phyloP scores from a whole-genome alignment of 2,888 invertebrate genomes.

The Melolontha melolontha region DNA sequence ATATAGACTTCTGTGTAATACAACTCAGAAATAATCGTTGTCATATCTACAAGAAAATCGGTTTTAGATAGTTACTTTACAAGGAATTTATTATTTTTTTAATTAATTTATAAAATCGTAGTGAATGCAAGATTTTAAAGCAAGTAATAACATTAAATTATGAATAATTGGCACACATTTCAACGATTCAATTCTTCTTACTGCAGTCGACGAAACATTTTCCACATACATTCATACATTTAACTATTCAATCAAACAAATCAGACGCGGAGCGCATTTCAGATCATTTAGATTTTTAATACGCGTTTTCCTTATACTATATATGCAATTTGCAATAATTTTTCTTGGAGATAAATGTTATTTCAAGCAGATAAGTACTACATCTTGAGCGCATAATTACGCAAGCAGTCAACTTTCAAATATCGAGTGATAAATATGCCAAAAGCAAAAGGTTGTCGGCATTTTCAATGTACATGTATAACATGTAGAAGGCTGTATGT shows the following conservation, averaged over 20 bases:
- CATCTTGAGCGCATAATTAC: conserved; percentile 26
- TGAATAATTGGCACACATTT: too few species aligned
- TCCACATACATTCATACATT: too few species aligned
- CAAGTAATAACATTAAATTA: too few species aligned
- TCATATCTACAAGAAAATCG: too few species aligned
- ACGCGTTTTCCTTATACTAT: conserved; percentile 7
- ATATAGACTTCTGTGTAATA: too few species aligned
- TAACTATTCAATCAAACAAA: conserved; percentile 15
- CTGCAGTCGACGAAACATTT: too few species aligned
- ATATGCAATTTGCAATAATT: conserved; percentile 25
- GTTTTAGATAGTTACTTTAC: too few species aligned
- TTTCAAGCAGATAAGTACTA: conserved; percentile 4
- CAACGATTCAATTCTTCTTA: too few species aligned
- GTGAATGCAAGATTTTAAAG: too few species aligned
- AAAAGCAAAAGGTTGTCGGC: conserved; percentile 21
- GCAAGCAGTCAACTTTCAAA: conserved; percentile 13
- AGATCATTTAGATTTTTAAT: conserved; percentile 17
- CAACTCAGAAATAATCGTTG: too few species aligned
- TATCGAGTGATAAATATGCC: conserved; percentile 32
- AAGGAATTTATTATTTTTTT: too few species aligned
- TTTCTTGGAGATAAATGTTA: conserved; percentile 23
- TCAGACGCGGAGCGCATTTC: conserved; percentile 1
- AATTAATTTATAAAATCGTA: too few species aligned
- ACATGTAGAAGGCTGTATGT: not conserved
- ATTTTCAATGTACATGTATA: not conserved